phyloP scores from a whole-genome alignment of 1,140 invertebrate genomes.

The Eulimnadia texana region DNA sequence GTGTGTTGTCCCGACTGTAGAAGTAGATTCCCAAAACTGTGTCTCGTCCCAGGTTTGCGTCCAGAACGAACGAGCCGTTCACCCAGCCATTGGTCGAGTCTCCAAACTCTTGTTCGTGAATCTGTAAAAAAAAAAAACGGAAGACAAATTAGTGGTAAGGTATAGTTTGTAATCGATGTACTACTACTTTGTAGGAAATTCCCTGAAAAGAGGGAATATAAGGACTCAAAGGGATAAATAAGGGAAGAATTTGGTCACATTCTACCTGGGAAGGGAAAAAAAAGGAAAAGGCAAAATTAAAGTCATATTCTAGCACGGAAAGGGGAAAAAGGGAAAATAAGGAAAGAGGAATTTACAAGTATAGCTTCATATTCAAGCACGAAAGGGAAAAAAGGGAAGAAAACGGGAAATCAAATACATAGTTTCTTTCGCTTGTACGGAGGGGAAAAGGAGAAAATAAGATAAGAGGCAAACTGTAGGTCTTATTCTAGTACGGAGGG shows the following conservation, averaged over 20 bases:
- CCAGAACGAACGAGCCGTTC: constrained; percentile 21
- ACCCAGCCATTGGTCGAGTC: constrained; percentile 14
- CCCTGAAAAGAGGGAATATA: no score
- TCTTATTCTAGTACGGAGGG: background rate
- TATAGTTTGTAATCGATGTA: no score
- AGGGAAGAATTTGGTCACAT: no score
- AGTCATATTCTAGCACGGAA: background rate
- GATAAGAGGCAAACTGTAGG: background rate
- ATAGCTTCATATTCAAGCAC: no score
- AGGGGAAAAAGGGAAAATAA: background rate
- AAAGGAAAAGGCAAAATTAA: background rate
- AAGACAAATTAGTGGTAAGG: no score
- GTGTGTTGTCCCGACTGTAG: constrained; percentile 22
- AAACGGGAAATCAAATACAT: background rate
- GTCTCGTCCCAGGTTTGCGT: constrained; percentile 21
- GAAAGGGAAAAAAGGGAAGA: background rate
- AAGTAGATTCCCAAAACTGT: constrained; percentile 23
- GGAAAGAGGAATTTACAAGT: background rate
- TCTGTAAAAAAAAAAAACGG: constrained; percentile 13
- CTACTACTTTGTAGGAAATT: no score
- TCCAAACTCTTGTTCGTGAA: constrained; percentile 17
- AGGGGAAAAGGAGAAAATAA: no score
- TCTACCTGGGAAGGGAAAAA: no score
- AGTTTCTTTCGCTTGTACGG: no score
- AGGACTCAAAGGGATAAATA: no score